Percentiles rank a stretch among this genome's conserved stretches.
These are phyloP conservation scores for Labroides dimidiatus DNA, from an alignment of 2,797 vertebrate species.

Conservation along the genomic window DNA sequence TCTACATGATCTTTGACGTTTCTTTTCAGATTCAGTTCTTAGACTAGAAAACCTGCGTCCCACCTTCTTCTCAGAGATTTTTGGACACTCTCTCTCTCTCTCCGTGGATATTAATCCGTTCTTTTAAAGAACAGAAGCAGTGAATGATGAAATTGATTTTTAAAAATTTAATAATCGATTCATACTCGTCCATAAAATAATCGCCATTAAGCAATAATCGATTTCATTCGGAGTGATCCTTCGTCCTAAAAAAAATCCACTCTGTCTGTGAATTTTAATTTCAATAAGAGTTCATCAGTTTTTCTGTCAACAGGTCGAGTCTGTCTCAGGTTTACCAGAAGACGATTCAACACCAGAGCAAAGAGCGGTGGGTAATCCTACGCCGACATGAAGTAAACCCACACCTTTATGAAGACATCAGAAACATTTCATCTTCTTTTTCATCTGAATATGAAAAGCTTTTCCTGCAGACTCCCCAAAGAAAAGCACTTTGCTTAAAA, in stretches of 20 bases:
- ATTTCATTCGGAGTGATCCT: conserved; percentile 38
- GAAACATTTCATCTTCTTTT: conserved; percentile 52
- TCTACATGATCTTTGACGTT: too few species aligned
- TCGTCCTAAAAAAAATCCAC: conserved; percentile 23
- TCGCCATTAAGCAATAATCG: too few species aligned
- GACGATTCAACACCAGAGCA: conserved; percentile 38
- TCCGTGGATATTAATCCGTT: too few species aligned
- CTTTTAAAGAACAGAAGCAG: too few species aligned
- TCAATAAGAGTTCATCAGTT: conserved; percentile 43
- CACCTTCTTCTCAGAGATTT: too few species aligned
- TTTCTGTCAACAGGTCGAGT: conserved; percentile 31
- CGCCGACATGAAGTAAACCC: conserved; percentile 26
- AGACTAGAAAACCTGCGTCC: too few species aligned
- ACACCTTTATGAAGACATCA: conserved; percentile 37
- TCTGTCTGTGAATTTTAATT: conserved; percentile 35
- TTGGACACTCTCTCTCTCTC: too few species aligned
- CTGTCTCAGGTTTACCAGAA: conserved; percentile 48
- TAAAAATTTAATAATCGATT: too few species aligned
- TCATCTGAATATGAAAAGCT: conserved; percentile 35
- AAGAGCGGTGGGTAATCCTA: conserved; percentile 28
- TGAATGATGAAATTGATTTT: too few species aligned
- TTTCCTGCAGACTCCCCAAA: conserved; percentile 6
- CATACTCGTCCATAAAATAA: too few species aligned
- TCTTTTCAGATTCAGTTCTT: too few species aligned
- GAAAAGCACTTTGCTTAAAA: conserved; percentile 32